phyloP scores from a whole-genome alignment of 1,140 invertebrate species.

The Colletes latitarsis region DNA sequence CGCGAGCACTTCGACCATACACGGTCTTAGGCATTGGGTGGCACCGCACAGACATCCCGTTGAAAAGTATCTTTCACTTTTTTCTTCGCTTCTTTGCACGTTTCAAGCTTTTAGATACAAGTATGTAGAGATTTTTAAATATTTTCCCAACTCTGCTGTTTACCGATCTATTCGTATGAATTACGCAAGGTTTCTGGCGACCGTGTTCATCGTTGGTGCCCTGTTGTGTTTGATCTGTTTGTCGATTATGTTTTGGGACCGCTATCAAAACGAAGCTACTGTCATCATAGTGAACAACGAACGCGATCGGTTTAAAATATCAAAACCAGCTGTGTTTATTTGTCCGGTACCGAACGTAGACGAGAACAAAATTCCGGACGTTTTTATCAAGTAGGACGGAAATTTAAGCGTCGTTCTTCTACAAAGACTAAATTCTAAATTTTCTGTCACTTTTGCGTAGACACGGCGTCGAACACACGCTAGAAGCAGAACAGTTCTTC shows the following conservation, averaged over 20 bases:
- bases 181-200: slow-evolving; percentile 45
- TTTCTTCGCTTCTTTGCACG: too few relatives aligned
- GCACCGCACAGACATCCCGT: slow-evolving; percentile 61
- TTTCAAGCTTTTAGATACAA: too few relatives aligned
- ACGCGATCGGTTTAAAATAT: slow-evolving; percentile 39
- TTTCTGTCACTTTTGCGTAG: slow-evolving; percentile 29
- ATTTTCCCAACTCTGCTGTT: too few relatives aligned
- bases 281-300: slow-evolving; percentile 46
- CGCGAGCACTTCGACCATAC: slow-evolving; percentile 55
- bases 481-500: slow-evolving; percentile 60
- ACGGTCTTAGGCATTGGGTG: slow-evolving; percentile 65
- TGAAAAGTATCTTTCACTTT: slow-evolving; percentile 41
- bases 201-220: slow-evolving; percentile 38
- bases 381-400: slow-evolving; percentile 56
- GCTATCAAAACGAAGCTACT: slow-evolving; percentile 53
- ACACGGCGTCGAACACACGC: slow-evolving; percentile 53
- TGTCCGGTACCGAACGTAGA: slow-evolving; percentile 47
- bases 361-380: slow-evolving; percentile 34
- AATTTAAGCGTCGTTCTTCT: neutral
- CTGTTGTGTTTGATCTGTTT: slow-evolving; percentile 42
- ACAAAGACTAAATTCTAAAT: neutral
- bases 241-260: slow-evolving; percentile 57
- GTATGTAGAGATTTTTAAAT: too few relatives aligned
- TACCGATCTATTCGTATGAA: neutral
- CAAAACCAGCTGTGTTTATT: slow-evolving; percentile 43